Evolutionary conservation across 1,140 invertebrate genomes (phyloP).

Genomic region (Drosophila kohkoa): DNA sequence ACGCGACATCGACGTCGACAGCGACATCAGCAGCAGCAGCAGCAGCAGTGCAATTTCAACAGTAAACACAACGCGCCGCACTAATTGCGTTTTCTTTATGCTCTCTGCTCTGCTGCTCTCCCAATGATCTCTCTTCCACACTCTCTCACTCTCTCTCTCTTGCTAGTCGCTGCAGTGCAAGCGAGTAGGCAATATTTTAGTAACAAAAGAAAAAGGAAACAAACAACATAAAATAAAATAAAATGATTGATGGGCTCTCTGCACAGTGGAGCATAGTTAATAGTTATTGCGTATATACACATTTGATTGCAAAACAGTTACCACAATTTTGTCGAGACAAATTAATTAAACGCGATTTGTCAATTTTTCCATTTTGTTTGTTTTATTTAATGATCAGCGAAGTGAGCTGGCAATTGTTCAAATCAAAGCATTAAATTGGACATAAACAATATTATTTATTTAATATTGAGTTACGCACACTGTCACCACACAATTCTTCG

Average conservation of each 20-base stretch:
- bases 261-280: conserved; percentile 21
- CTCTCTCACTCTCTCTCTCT: conserved; percentile 9
- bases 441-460: no score
- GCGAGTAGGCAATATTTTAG: background rate
- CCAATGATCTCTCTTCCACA: conserved; percentile 1
- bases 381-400: background rate
- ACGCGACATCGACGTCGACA: background rate
- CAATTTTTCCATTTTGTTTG: background rate
- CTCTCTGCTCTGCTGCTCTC: conserved; percentile 1
- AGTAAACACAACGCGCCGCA: conserved; percentile 52
- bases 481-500: no score
- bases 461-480: no score
- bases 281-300: background rate
- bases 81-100: conserved; percentile 62
- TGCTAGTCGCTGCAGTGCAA: background rate
- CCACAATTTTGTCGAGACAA: background rate
- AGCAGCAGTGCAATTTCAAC: conserved; percentile 46
- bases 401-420: background rate
- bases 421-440: background rate
- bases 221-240: background rate
- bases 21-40: conserved; percentile 3
- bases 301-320: conserved; percentile 2
- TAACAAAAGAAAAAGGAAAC: background rate
- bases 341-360: background rate
- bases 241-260: conserved; percentile 37